A percentile compares a stretch with the other conserved stretches of the same genome.
Conservation (phyloP, 2,888 invertebrate genomes). For the Eupithecia dodoneata region DNA sequence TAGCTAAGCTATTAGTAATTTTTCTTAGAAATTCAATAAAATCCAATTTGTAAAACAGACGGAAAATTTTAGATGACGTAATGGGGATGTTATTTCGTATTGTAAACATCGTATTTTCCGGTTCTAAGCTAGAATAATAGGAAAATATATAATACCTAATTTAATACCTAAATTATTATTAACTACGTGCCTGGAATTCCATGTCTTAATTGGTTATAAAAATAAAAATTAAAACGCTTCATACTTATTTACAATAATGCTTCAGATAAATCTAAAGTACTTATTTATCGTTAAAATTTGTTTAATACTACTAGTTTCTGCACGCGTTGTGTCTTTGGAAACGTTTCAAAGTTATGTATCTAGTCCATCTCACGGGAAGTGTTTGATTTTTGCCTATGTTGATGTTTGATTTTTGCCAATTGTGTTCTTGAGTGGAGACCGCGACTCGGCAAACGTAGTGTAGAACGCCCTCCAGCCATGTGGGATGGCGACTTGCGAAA, state of each 20-base stretch:
- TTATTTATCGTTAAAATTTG: no score
- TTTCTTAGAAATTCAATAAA: slow-evolving; percentile 1
- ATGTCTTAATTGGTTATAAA: not conserved
- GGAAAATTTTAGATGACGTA: slow-evolving; percentile 7
- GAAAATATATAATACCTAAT: slow-evolving; percentile 9
- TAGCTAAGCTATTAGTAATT: not conserved
- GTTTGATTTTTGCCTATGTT: no score
- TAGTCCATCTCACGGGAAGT: no score
- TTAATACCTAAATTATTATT: slow-evolving; percentile 10
- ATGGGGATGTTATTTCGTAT: slow-evolving; percentile 26
- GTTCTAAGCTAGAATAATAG: slow-evolving; percentile 30
- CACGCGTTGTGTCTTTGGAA: no score
- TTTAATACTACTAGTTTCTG: no score
- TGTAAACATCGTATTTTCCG: slow-evolving; percentile 39
- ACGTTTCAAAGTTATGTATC: no score
- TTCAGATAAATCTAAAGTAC: not conserved
- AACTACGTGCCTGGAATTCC: not conserved
- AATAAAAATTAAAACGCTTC: not conserved
- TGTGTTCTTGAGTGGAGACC: no score
- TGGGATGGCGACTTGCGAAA: no score
- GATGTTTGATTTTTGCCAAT: no score
- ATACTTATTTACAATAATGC: not conserved
- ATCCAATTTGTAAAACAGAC: slow-evolving; percentile 9
- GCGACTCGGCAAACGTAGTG: no score
- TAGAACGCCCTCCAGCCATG: no score